Percentiles rank a stretch among this genome's conserved stretches.
Evolutionary conservation across 2,113 vertebrate species (phyloP).

Genomic region (Galbula dea): DNA sequence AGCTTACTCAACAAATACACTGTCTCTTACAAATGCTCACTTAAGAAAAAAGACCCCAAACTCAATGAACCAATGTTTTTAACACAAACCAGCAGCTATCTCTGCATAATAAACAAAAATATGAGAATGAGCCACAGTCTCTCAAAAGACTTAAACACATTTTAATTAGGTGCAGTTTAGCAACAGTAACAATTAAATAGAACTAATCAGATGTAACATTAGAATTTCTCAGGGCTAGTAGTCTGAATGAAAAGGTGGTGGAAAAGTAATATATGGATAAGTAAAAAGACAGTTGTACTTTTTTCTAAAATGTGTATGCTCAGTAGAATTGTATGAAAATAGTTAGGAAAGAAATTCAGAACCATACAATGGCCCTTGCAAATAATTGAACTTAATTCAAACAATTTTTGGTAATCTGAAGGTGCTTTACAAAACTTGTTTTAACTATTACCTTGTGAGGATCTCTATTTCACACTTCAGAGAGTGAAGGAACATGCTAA

Average conservation of each 20-base stretch:
- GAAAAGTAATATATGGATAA: neutral
- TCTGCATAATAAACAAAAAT: neutral
- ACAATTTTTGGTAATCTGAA: neutral
- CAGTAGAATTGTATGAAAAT: neutral
- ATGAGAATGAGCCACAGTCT: neutral
- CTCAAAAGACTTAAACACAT: neutral
- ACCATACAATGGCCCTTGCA: neutral
- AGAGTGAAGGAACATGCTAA: neutral
- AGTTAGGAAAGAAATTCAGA: neutral
- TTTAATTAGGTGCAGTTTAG: neutral
- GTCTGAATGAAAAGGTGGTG: neutral
- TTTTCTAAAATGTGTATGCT: neutral
- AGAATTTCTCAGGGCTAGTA: neutral
- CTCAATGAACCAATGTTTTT: neutral
- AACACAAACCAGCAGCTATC: neutral
- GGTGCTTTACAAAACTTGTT: neutral
- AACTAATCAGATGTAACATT: neutral
- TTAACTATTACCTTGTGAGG: neutral
- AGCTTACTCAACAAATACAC: neutral
- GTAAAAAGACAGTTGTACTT: rapidly evolving
- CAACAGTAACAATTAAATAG: neutral
- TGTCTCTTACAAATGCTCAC: neutral
- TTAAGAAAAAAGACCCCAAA: neutral
- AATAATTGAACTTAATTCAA: neutral
- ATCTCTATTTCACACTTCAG: neutral